Percentiles rank a stretch among this genome's conserved stretches.
Conservation (phyloP, 2,797 vertebrate genomes). For the Tadarida brasiliensis region DNA sequence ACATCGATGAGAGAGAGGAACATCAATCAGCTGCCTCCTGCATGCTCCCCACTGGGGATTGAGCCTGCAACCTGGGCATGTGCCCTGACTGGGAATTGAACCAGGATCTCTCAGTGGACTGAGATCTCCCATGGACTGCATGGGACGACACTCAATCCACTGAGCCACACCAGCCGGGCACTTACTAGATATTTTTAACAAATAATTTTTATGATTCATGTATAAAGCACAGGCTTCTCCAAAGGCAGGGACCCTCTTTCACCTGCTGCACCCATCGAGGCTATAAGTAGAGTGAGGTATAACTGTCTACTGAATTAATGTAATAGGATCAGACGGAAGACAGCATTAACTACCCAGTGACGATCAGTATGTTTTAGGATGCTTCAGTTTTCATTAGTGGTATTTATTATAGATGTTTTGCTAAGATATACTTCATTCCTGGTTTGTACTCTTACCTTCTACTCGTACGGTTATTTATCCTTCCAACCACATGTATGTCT, state of each 20-base stretch:
- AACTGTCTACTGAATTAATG: neutral
- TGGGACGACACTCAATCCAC: too few species aligned
- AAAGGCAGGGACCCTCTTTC: neutral
- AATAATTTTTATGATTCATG: neutral
- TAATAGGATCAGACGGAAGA: neutral
- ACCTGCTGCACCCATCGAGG: neutral
- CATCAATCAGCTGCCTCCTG: too few species aligned
- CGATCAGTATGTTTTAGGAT: neutral
- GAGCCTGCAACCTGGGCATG: too few species aligned
- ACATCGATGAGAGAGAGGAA: too few species aligned
- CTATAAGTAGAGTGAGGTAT: neutral
- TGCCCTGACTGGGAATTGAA: too few species aligned
- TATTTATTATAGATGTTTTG: neutral
- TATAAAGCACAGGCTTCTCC: neutral
- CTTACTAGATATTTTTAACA: neutral
- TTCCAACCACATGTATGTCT: neutral
- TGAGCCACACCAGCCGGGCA: too few species aligned
- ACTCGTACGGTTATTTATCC: neutral
- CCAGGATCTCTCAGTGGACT: too few species aligned
- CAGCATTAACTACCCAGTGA: neutral
- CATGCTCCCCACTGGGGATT: too few species aligned
- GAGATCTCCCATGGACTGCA: too few species aligned
- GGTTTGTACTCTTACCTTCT: neutral
- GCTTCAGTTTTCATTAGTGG: neutral
- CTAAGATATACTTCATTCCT: neutral